These are phyloP conservation scores for Tiliacea citrago DNA, from an alignment of 2,888 invertebrate genomes.

Conservation along the genomic window DNA sequence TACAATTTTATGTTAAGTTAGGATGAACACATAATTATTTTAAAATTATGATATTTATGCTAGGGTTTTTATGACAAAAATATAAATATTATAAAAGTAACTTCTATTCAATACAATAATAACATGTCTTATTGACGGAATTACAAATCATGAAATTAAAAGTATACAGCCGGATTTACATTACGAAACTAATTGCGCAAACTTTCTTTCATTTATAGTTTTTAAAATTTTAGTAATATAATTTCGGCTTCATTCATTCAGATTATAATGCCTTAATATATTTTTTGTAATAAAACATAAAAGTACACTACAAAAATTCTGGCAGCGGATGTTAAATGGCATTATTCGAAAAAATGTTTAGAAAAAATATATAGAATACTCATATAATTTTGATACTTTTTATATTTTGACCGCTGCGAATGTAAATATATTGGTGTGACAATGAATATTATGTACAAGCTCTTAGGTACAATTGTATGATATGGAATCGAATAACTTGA, in stretches of 20 bases:
- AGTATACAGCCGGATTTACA: not conserved
- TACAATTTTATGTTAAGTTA: conserved; percentile 57
- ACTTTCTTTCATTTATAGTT: not conserved
- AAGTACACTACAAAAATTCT: conserved; percentile 33
- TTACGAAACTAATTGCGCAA: not conserved
- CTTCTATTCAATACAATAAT: conserved; percentile 14
- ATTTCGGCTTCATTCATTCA: not conserved
- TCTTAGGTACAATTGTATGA: conserved; percentile 84
- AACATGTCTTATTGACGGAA: conserved; percentile 34
- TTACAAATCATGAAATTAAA: conserved; percentile 12
- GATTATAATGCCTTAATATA: conserved; percentile 12
- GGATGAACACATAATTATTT: conserved; percentile 37
- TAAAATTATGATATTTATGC: conserved; percentile 39
- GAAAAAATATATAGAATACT: conserved; percentile 79
- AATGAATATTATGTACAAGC: conserved; percentile 81
- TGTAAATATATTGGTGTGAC: conserved; percentile 76
- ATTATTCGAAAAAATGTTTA: conserved; percentile 78
- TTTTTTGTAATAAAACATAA: conserved; percentile 6
- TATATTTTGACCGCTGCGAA: conserved; percentile 72
- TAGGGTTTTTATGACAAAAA: conserved; percentile 22
- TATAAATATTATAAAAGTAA: conserved; percentile 10
- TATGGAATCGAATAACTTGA: conserved; percentile 82
- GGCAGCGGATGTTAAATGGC: conserved; percentile 68
- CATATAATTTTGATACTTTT: conserved; percentile 66
- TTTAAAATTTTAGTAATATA: not conserved